Evolutionary conservation across 1,140 invertebrate species (phyloP), one percentile per base, ranked within the genome.

Genomic region (Bacillus rossius): DNA sequence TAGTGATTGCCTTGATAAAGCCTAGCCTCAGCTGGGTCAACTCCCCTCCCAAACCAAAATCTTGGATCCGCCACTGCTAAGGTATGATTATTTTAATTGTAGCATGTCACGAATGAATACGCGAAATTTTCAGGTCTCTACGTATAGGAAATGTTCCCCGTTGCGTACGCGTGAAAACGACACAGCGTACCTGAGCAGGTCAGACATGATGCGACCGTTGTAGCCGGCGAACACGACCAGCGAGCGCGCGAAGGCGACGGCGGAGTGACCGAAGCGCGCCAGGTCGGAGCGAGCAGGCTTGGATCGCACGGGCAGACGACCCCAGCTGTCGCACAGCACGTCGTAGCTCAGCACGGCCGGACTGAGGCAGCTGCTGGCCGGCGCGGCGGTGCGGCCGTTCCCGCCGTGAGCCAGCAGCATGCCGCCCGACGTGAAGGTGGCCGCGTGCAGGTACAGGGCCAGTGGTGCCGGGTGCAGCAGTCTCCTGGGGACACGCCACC

Each of bases 331-430:
- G 72, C 89, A 92, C 14, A 79, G 77, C 2, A 92, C 89, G 71
- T 98, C 92, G 70, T 98, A 98, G 0, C 88, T 81, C 42, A 96
- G 76, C 40, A 94, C 84, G 56, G 92, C 89, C 2, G 85, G 79
- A 3, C 92, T 93, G 69, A 94, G 97, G 72, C 95, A 98, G 69
- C 91, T 90, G 0, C 86, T 84, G 0, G 85, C 79, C 5, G 29
- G 29, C 0, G 92, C 92, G 68, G 97, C 94, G 73, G 97, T 98
- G 74, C 97, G 93, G 10, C 91, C 93, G 70, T 97, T 98, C 8
- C 95, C 95, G 10, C 94, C 96, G 69, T 94, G 96, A 1, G 97
- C 86, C 20, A 97, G 74, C 89, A 98, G 93, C 47, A 95, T 70
- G 4, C 92, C 92, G 48, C 85, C 82, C n/a, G 85, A 82, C 17